Percentiles rank a stretch among this genome's conserved stretches.
Conservation (phyloP, 2,113 vertebrate genomes). For the Eulemur rufifrons region DNA sequence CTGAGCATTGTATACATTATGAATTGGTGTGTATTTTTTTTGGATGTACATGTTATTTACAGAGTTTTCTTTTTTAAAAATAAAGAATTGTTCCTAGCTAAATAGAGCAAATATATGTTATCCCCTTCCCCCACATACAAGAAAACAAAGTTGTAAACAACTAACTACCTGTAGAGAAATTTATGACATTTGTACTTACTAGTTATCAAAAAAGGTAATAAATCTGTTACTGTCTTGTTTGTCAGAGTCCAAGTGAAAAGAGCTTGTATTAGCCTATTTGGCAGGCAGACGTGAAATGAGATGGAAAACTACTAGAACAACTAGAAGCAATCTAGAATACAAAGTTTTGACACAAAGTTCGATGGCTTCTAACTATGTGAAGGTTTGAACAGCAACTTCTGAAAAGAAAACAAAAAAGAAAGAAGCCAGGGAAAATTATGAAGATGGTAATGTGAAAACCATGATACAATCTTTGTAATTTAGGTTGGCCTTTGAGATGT, state of each 20-base stretch:
- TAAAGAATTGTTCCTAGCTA: not conserved
- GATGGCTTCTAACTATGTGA: not conserved
- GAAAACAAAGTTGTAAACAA: constrained; percentile 45
- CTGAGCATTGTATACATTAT: not conserved
- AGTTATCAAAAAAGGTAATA: constrained; percentile 1
- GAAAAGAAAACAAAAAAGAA: not conserved
- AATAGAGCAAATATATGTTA: not conserved
- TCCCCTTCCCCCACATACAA: not conserved
- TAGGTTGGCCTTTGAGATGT: constrained; percentile 14
- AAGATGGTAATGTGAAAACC: not conserved
- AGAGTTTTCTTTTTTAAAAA: constrained; percentile 12
- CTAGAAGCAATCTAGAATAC: not conserved
- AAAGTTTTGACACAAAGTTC: constrained; percentile 9
- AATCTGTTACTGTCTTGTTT: constrained; percentile 9
- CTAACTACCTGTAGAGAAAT: constrained; percentile 34
- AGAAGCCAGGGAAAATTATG: not conserved
- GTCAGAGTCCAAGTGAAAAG: not conserved
- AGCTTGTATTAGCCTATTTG: not conserved
- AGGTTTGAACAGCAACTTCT: constrained; percentile 2
- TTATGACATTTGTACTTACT: constrained; percentile 33
- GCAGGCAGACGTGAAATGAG: not conserved
- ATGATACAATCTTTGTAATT: not conserved
- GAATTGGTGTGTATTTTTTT: constrained; percentile 30
- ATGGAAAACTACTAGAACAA: not conserved
- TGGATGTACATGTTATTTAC: not conserved